A percentile compares a stretch with the other conserved stretches of the same genome.
Conservation (phyloP, 2,888 invertebrate genomes). For the Terebella lapidaria region DNA sequence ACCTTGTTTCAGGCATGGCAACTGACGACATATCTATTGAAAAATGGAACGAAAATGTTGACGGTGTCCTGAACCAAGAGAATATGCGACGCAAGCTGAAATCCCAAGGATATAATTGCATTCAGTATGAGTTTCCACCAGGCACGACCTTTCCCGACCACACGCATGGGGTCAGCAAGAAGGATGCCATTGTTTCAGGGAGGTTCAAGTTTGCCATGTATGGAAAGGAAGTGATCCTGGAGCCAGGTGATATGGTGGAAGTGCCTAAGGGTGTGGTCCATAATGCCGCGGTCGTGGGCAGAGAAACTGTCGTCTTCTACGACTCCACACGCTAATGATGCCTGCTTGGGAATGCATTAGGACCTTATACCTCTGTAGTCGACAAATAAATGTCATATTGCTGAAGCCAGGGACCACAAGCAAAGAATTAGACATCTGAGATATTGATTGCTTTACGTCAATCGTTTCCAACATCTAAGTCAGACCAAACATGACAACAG, state of each 20-base stretch:
- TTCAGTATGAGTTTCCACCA: conserved; percentile 34
- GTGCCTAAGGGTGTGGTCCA: conserved; percentile 40
- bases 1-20: too few species aligned
- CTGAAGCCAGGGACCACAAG: too few species aligned
- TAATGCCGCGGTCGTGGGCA: conserved; percentile 40
- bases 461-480: too few species aligned
- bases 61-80: conserved; percentile 33
- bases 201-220: conserved; percentile 39
- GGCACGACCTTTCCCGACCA: conserved; percentile 44
- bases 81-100: conserved; percentile 38
- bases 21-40: too few species aligned
- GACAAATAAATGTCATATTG: too few species aligned
- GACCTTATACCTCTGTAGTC: too few species aligned
- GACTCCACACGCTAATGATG: conserved; percentile 20
- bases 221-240: conserved; percentile 35
- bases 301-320: conserved; percentile 34
- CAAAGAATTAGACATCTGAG: too few species aligned
- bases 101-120: conserved; percentile 34
- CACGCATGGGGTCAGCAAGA: conserved; percentile 39
- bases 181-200: conserved; percentile 40
- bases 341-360: too few species aligned
- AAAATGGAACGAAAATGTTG: conserved; percentile 34
- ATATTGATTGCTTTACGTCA: too few species aligned
- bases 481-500: too few species aligned
- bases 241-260: conserved; percentile 44